Base-by-base conservation (phyloP, 2,888 invertebrate genomes). In the Lingula anatina region DNA sequence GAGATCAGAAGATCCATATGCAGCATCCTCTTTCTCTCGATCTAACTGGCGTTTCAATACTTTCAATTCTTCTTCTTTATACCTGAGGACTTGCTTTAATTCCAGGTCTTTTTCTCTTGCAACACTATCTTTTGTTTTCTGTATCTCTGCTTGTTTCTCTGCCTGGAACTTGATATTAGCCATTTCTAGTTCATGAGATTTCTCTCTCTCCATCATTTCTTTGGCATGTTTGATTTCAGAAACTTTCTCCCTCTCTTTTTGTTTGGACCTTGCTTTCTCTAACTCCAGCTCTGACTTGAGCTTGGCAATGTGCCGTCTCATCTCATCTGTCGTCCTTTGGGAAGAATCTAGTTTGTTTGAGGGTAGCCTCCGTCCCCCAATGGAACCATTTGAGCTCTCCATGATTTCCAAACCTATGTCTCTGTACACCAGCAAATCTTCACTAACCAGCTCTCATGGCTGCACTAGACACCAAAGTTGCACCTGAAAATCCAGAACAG, bases 21-120 rank as follows among this genome's bases (percentile, higher is more conserved):
- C 57, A 44, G 62, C 61, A 50, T 59, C 61, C 21, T 69, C 64
- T 45, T 63, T 64, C 31, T 68, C 66, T 20, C 54, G 47, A 26
- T 50, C 53, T 23, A 59, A 56, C 35, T 56, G 58, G 9, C 53
- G 48, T 35, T 57, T 60, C n/a, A 65, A 37, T 15, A 62, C 57
- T 44, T 54, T 60, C 2, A 68, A 39, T 42, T 69, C 67, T 31
- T 70, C 66, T 23, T 71, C 71, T 42, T 64, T 67, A 44, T 67
- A 64, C 50, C 66, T 66, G 1, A 70, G 47, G 7, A 71, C 61
- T 53, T 66, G 62, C 47, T 67, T 61, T 9, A 71, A 37, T 50
- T 71, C 71, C 31, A 60, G 54, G 47, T 71, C 71, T 48, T 68
- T 68, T 37, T 65, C 64, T 46, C 64, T 66, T 18, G 54, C 50